Conservation (phyloP, 2,113 vertebrate species). For the Leptobrachium leishanense region DNA sequence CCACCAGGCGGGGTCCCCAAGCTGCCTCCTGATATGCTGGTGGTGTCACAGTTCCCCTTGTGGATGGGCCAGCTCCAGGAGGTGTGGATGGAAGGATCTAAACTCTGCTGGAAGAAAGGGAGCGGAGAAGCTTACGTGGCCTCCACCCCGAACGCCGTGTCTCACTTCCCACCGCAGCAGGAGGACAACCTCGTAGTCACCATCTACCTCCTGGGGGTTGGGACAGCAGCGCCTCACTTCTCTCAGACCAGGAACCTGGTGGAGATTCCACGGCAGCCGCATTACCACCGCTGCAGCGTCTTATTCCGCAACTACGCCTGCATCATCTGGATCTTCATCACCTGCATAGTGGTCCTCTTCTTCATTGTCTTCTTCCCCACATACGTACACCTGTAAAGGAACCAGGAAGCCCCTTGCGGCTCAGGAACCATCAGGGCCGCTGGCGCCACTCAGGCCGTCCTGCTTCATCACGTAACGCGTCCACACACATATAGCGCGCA, state of each 20-base stretch:
- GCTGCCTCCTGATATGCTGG: constrained; percentile 60
- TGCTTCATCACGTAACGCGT: too few relatives aligned
- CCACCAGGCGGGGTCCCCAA: constrained; percentile 68
- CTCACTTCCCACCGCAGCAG: constrained; percentile 5
- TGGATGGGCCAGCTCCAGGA: constrained; percentile 61
- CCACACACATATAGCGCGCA: too few relatives aligned
- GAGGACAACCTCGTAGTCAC: constrained; percentile 27
- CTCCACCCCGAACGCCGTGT: constrained; percentile 1
- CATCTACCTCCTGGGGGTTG: constrained; percentile 5
- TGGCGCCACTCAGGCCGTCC: too few relatives aligned
- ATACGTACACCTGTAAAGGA: not conserved
- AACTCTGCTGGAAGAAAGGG: constrained; percentile 35
- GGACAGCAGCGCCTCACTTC: not conserved
- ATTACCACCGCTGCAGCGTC: constrained; percentile 6
- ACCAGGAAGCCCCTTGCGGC: not conserved
- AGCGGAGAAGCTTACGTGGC: not conserved
- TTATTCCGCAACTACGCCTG: constrained; percentile 19
- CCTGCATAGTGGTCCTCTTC: constrained; percentile 23
- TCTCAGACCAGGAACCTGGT: not conserved
- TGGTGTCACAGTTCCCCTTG: constrained; percentile 69
- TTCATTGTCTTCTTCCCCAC: constrained; percentile 35
- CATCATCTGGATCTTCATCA: constrained; percentile 36
- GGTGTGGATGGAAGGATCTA: constrained; percentile 41
- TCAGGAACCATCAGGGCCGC: not conserved
- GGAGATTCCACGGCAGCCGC: not conserved